Base-by-base conservation (phyloP, 2,888 invertebrate species). In the Melanophora roralis region DNA sequence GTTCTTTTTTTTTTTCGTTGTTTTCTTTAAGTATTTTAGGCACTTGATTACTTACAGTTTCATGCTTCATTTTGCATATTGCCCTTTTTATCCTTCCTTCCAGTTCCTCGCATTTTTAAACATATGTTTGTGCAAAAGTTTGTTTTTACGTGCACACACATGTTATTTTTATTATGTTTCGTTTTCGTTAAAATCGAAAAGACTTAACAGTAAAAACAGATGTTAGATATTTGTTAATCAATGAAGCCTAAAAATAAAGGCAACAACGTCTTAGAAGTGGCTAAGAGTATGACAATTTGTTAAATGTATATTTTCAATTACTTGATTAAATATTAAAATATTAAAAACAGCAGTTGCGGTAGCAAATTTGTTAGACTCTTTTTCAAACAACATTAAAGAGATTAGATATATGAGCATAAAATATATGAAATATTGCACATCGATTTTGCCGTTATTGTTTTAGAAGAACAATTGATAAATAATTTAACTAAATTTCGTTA, bases 1-100 rank as follows among this genome's bases (percentile, higher is more conserved):
- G 19, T 62, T 73, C 23, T 19, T 12, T 47, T 12, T 36, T 53
- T 45, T 38, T 27, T 14, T 11, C 23, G 72, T 69, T 80, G 72
- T 76, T 71, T 57, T 68, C 76, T 72, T 76, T 32, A 75, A 76
- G 67, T 57, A 76, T 79, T 80, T 68, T 51, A 76, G 68, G 62
- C 76, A 80, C 80, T 80, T 80, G 76, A 80, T 80, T 80, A 76
- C 80, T 76, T 76, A 76, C 80, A 80, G 80, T 76, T 80, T 80
- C 68, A 80, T 76, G 80, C 80, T 80, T 76, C 76, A 80, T 80
- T 80, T 80, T 80, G 80, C 76, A 80, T 80, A 73, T 76, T 72
- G 76, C 68, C 76, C 45, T 64, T 80, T 68, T 67, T 45, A 23
- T 40, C 59, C 43, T 38, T 38, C n/a, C 38, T 14, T 34, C 43